Percentiles rank a stretch among this genome's conserved stretches.
These are phyloP conservation scores for Clivina fossor DNA, from an alignment of 2,888 invertebrate species.

Conservation along the genomic window DNA sequence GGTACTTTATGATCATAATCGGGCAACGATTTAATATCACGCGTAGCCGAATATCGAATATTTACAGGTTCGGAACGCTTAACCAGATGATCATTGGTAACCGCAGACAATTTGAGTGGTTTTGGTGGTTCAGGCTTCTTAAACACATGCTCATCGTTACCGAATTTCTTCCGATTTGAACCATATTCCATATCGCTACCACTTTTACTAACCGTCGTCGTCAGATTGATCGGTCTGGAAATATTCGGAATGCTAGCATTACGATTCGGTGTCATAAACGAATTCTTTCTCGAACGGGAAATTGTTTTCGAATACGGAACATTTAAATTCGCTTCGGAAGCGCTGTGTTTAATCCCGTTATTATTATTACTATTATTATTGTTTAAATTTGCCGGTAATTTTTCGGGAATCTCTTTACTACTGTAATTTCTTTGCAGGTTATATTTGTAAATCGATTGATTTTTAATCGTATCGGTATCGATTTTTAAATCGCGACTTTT, in stretches of 20 bases:
- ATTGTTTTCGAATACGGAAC: slow-evolving; percentile 37
- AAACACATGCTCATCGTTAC: slow-evolving; percentile 13
- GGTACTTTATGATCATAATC: slow-evolving; percentile 52
- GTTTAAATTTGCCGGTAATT: slow-evolving; percentile 36
- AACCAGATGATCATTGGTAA: slow-evolving; percentile 6
- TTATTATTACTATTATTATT: slow-evolving; percentile 44
- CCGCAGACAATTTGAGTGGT: slow-evolving; percentile 10
- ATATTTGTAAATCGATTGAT: slow-evolving; percentile 41
- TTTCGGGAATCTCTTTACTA: slow-evolving; percentile 50
- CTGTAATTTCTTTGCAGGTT: slow-evolving; percentile 51
- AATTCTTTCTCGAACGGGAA: slow-evolving; percentile 50
- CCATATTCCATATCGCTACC: slow-evolving; percentile 12
- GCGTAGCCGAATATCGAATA: slow-evolving; percentile 51
- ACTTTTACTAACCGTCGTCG: slow-evolving; percentile 25
- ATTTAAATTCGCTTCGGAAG: slow-evolving; percentile 51
- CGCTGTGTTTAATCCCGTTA: slow-evolving; percentile 51
- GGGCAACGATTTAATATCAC: slow-evolving; percentile 53
- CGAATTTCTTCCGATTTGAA: slow-evolving; percentile 19
- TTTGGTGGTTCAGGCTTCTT: slow-evolving; percentile 22
- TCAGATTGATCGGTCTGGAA: slow-evolving; percentile 43
- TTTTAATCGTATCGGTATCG: slow-evolving; percentile 43
- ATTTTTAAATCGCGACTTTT: slow-evolving; percentile 44
- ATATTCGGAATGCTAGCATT: slow-evolving; percentile 50
- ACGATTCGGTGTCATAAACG: slow-evolving; percentile 50
- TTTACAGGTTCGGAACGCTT: slow-evolving; percentile 48